Conservation (phyloP, 2,888 invertebrate species). For the Hedya salicella region DNA sequence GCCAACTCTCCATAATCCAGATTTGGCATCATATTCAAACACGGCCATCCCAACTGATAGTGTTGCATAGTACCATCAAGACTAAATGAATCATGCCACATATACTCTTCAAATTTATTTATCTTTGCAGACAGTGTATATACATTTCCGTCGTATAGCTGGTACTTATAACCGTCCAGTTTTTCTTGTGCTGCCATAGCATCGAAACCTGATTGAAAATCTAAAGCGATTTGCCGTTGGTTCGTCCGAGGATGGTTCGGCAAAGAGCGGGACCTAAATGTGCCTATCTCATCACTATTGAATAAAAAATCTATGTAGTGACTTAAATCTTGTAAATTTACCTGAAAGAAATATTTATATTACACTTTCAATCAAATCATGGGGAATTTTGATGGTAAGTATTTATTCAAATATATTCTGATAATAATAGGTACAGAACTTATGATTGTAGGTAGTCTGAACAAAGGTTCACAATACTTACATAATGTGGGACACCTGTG, state of each 20-base stretch:
- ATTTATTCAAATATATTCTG: no score
- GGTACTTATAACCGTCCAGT: constrained; percentile 5
- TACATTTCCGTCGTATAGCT: not conserved
- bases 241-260: not conserved
- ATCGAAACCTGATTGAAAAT: constrained; percentile 23
- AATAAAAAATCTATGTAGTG: constrained; percentile 20
- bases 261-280: constrained; percentile 14
- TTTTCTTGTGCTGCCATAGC: constrained; percentile 22
- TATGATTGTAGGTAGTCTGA: not conserved
- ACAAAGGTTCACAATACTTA: not conserved
- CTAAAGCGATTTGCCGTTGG: constrained; percentile 17
- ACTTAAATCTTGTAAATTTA: constrained; percentile 7
- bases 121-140: constrained; percentile 24
- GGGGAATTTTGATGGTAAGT: no score
- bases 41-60: not conserved
- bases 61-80: not conserved
- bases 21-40: not conserved
- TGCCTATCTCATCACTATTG: constrained; percentile 15
- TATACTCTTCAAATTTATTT: constrained; percentile 10
- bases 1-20: not conserved
- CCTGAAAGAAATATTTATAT: constrained; percentile 21
- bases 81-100: not conserved
- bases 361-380: not conserved
- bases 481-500: constrained; percentile 9
- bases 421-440: no score